These are phyloP conservation scores for Pentamera pediparva DNA, from an alignment of 53 echinoderm and acorn worm species.

Conservation along the genomic window DNA sequence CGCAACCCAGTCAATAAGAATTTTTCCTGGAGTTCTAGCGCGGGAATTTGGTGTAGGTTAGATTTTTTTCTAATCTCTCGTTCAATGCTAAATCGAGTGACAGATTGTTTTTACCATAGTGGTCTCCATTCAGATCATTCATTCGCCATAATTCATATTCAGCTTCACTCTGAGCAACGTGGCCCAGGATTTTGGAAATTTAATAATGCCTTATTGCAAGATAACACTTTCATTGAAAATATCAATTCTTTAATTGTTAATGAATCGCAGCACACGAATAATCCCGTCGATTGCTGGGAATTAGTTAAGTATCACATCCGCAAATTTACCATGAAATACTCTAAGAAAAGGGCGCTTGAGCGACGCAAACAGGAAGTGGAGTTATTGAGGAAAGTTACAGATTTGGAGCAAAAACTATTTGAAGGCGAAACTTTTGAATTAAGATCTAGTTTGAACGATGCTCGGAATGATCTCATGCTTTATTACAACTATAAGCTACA, in stretches of 20 bases:
- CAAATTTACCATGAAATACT: background rate
- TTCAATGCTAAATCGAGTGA: background rate
- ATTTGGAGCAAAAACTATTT: background rate
- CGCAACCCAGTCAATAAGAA: background rate
- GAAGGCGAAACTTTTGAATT: background rate
- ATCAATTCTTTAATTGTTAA: background rate
- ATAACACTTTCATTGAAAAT: background rate
- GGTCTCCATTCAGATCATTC: constrained; percentile 17
- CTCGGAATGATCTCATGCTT: background rate
- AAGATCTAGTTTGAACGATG: background rate
- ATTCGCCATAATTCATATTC: background rate
- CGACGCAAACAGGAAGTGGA: background rate
- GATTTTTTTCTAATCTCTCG: constrained; percentile 24
- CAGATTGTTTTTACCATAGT: background rate
- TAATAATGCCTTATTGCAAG: constrained; percentile 3
- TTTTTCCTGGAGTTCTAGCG: constrained; percentile 1
- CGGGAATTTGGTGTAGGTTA: background rate
- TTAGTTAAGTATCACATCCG: background rate
- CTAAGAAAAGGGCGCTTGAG: background rate
- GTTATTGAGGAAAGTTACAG: background rate
- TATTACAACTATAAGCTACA: constrained; percentile 3
- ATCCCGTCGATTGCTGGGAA: background rate
- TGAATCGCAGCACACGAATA: background rate
- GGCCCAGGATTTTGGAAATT: constrained; percentile 29
- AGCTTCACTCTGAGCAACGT: background rate